Conservation (phyloP, 2,113 vertebrate species). For the Mohoua ochrocephala region DNA sequence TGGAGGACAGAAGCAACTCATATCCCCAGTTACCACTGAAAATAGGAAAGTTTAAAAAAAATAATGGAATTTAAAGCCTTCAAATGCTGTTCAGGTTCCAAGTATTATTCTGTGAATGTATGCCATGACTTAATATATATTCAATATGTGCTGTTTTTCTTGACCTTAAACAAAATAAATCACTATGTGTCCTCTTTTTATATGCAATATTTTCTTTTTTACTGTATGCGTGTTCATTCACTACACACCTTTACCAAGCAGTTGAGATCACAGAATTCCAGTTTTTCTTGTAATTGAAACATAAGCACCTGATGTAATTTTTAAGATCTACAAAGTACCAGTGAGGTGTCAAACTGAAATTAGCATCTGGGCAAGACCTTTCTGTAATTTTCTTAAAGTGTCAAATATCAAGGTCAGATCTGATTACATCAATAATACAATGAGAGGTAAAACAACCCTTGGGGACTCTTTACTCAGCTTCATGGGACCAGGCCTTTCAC, state of each 20-base stretch:
- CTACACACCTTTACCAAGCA: neutral
- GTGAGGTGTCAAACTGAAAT: neutral
- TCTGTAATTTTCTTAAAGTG: neutral
- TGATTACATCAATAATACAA: neutral
- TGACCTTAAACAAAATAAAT: neutral
- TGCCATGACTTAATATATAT: neutral
- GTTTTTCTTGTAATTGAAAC: neutral
- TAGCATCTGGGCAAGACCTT: neutral
- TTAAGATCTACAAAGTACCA: neutral
- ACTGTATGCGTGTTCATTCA: neutral
- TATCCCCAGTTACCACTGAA: neutral
- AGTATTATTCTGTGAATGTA: neutral
- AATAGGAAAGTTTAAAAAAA: neutral
- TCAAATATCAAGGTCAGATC: neutral
- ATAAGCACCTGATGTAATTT: neutral
- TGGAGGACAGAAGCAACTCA: neutral
- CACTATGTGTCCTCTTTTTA: neutral
- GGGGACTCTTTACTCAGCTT: neutral
- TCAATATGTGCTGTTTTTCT: neutral
- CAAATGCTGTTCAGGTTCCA: neutral
- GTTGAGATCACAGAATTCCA: neutral
- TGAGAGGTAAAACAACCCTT: neutral
- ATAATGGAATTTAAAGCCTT: neutral
- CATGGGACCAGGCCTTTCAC: neutral
- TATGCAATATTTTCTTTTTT: neutral